phyloP scores from a whole-genome alignment of 2,888 invertebrate species.

The Calliphora vomitoria region DNA sequence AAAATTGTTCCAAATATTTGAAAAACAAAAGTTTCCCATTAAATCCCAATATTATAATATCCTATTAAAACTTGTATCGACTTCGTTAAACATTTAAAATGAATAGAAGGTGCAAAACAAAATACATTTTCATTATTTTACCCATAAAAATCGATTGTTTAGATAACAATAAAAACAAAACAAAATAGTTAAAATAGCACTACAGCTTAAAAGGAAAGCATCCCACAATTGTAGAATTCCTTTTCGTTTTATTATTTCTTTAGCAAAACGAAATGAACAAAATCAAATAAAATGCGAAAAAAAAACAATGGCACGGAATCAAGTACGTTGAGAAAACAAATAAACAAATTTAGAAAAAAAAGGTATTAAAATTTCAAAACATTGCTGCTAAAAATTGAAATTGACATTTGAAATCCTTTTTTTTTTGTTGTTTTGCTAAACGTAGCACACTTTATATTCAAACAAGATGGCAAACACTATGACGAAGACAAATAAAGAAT shows the following conservation, averaged over 20 bases:
- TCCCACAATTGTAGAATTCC: not conserved
- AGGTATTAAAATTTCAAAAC: slow-evolving; percentile 67
- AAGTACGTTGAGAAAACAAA: slow-evolving; percentile 42
- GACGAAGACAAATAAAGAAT: not conserved
- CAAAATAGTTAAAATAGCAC: slow-evolving; percentile 20
- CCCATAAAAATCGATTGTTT: slow-evolving; percentile 37
- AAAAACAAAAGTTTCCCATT: no score
- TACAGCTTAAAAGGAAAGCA: slow-evolving; percentile 12
- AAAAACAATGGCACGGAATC: slow-evolving; percentile 24
- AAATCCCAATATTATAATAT: no score
- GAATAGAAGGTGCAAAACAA: slow-evolving; percentile 15
- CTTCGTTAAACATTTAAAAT: not conserved
- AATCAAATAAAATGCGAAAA: slow-evolving; percentile 50
- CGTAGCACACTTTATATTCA: slow-evolving; percentile 24
- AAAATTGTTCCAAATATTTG: no score
- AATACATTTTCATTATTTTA: slow-evolving; percentile 9
- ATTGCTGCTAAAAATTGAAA: slow-evolving; percentile 64
- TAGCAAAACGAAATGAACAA: slow-evolving; percentile 45
- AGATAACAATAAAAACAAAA: slow-evolving; percentile 8
- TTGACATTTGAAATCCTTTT: slow-evolving; percentile 66
- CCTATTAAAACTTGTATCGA: no score
- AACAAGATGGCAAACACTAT: slow-evolving; percentile 15
- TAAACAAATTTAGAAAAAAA: slow-evolving; percentile 63
- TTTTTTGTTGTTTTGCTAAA: slow-evolving; percentile 38
- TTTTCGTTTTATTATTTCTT: slow-evolving; percentile 4